phyloP scores from a whole-genome alignment of 2,888 invertebrate genomes.

The Athetis lepigone region DNA sequence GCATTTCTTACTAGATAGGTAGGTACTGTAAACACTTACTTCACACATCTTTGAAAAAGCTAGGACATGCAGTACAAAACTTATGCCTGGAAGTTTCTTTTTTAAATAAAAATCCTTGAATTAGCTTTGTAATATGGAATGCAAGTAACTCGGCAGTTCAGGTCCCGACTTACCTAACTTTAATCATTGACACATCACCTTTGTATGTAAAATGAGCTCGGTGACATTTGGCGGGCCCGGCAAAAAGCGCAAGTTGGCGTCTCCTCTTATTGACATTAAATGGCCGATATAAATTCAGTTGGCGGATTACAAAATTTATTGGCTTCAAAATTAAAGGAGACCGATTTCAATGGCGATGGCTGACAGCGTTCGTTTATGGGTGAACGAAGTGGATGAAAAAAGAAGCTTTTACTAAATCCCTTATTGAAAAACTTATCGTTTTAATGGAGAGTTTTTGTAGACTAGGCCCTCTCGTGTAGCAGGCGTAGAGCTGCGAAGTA shows the following conservation, averaged over 20 bases:
- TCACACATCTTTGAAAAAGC: too few relatives aligned
- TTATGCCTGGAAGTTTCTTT: constrained; percentile 26
- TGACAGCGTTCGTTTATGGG: constrained; percentile 86
- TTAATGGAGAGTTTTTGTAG: constrained; percentile 75
- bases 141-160: constrained; percentile 36
- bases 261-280: constrained; percentile 87
- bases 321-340: constrained; percentile 89
- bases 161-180: constrained; percentile 49
- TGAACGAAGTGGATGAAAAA: constrained; percentile 78
- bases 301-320: constrained; percentile 90
- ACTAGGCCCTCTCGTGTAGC: constrained; percentile 36
- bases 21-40: too few relatives aligned
- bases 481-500: constrained; percentile 43
- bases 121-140: constrained; percentile 55
- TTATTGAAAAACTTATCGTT: constrained; percentile 80
- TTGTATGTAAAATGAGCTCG: constrained; percentile 86
- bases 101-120: constrained; percentile 48
- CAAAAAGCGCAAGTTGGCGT: constrained; percentile 77
- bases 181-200: constrained; percentile 83
- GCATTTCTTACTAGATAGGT: too few relatives aligned
- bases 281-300: constrained; percentile 88
- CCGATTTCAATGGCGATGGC: constrained; percentile 88
- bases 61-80: too few relatives aligned
- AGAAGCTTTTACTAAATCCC: constrained; percentile 70
- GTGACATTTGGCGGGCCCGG: constrained; percentile 75